A percentile compares a stretch with the other conserved stretches of the same genome.
Conservation (phyloP, 2,888 invertebrate species). For the Ophioninae sp. region DNA sequence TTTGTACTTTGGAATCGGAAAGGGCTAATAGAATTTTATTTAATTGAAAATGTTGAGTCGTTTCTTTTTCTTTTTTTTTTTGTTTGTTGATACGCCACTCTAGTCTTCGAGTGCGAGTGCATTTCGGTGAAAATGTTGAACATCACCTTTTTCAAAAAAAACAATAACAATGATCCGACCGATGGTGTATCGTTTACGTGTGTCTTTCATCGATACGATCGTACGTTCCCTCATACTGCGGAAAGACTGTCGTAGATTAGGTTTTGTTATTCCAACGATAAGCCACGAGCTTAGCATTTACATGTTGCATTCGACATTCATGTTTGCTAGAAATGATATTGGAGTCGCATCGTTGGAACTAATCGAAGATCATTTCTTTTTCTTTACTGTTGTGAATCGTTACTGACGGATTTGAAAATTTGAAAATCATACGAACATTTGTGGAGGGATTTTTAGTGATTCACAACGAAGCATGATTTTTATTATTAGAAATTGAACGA, state of each 20-base stretch:
- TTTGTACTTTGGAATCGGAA: slow-evolving; percentile 42
- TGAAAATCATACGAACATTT: too few relatives aligned
- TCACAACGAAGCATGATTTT: too few relatives aligned
- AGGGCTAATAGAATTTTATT: slow-evolving; percentile 53
- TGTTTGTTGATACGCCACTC: slow-evolving; percentile 63
- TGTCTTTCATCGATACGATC: slow-evolving; percentile 24
- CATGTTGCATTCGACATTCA: slow-evolving; percentile 38
- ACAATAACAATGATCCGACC: slow-evolving; percentile 7
- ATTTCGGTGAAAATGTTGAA: slow-evolving; percentile 62
- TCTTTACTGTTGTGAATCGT: too few relatives aligned
- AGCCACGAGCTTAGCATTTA: slow-evolving; percentile 19
- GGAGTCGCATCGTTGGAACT: neutral
- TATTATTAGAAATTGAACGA: too few relatives aligned
- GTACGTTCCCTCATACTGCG: slow-evolving; percentile 39
- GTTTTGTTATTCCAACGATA: slow-evolving; percentile 11
- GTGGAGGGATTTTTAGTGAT: too few relatives aligned
- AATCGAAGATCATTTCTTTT: too few relatives aligned
- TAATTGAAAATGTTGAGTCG: slow-evolving; percentile 62
- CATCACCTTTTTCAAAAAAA: slow-evolving; percentile 15
- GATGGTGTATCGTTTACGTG: slow-evolving; percentile 31
- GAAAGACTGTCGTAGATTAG: slow-evolving; percentile 33
- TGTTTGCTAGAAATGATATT: slow-evolving; percentile 2
- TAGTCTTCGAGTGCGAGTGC: slow-evolving; percentile 68
- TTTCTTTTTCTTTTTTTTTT: slow-evolving; percentile 26
- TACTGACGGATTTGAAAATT: too few relatives aligned